A percentile compares a stretch with the other conserved stretches of the same genome.
phyloP scores from a whole-genome alignment of 2,888 invertebrate species.

The Apantesis nais region DNA sequence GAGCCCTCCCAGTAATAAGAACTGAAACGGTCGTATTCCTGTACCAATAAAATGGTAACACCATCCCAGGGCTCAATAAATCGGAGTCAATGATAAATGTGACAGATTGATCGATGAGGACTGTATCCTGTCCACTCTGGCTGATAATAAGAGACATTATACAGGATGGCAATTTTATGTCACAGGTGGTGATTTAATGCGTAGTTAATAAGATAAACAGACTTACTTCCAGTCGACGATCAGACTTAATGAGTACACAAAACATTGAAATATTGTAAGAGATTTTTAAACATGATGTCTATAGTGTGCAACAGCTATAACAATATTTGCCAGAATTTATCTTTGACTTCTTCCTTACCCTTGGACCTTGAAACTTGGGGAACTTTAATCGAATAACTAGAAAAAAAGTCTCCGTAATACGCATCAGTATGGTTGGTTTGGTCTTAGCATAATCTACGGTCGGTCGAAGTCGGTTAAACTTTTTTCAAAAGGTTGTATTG shows the following conservation, averaged over 20 bases:
- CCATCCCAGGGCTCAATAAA: neutral
- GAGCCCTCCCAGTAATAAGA: neutral
- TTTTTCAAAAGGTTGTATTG: too few species aligned
- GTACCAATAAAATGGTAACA: neutral
- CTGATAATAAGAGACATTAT: neutral
- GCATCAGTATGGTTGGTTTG: too few species aligned
- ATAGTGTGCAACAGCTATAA: neutral
- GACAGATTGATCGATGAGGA: constrained; percentile 1
- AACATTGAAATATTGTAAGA: neutral
- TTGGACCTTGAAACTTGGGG: too few species aligned
- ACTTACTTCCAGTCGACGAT: neutral
- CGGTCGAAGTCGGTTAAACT: too few species aligned
- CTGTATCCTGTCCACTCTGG: neutral
- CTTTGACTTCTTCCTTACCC: too few species aligned
- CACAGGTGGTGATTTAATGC: neutral
- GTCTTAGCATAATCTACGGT: too few species aligned
- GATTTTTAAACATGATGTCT: neutral
- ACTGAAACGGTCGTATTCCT: neutral
- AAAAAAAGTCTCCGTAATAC: too few species aligned
- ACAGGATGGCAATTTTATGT: neutral
- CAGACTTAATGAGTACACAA: neutral
- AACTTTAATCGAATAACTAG: too few species aligned
- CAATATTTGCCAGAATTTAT: neutral
- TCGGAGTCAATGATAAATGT: neutral
- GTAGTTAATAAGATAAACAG: neutral